phyloP scores from a whole-genome alignment of 1,140 invertebrate genomes.

The Monomorium pharaonis region DNA sequence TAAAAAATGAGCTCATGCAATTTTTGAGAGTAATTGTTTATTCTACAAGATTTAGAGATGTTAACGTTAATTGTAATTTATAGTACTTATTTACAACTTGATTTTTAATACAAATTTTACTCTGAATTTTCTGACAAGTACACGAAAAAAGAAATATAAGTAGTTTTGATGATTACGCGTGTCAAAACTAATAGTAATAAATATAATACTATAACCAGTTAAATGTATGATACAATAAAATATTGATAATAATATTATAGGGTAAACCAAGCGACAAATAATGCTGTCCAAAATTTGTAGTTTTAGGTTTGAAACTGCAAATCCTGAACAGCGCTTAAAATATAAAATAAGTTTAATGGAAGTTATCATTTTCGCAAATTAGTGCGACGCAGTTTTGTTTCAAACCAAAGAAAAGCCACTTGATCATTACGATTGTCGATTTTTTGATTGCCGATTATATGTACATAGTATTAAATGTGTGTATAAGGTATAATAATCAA shows the following conservation, averaged over 20 bases:
- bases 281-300: too few species aligned
- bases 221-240: not conserved
- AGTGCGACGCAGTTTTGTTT: not conserved
- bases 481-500: conserved; percentile 20
- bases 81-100: not conserved
- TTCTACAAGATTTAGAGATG: too few species aligned
- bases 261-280: not conserved
- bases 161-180: not conserved
- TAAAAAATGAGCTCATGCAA: too few species aligned
- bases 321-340: not conserved
- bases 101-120: not conserved
- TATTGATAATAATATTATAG: not conserved
- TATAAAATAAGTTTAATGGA: not conserved
- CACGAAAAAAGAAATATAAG: not conserved
- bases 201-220: not conserved
- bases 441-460: conserved; percentile 1
- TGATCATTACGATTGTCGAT: not conserved
- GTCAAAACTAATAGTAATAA: not conserved
- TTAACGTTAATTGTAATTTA: not conserved
- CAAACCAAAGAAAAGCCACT: conserved; percentile 30
- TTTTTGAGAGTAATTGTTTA: too few species aligned
- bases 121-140: not conserved
- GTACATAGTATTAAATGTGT: not conserved
- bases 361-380: not conserved
- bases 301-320: too few species aligned